Base-by-base conservation (phyloP, 2,888 invertebrate genomes). In the Philaethria dido region DNA sequence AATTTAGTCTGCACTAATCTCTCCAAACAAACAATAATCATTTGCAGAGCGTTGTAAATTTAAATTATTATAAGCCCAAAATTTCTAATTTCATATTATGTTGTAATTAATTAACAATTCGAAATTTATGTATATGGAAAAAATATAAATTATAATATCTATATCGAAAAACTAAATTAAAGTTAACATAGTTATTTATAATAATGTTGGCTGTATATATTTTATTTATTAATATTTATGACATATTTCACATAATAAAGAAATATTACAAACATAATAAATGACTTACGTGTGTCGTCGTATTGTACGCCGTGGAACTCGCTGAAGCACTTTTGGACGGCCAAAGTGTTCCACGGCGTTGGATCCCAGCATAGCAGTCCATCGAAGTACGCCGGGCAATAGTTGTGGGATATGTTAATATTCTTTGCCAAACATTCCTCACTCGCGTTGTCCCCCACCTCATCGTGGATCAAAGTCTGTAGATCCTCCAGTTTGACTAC, bases 351-450 rank as follows among this genome's bases (percentile, higher is more conserved):
- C 70, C 94, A 94, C 0, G 94, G 93, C 1, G 97, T 97, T 2
- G 95, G 94, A 13, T 97, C 97, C 98, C 98, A 98, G 84, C 98
- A 98, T 42, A 97, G 91, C 67, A 97, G 88, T 3, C 94, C 94
- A 80, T 98, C 97, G 92, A 95, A 96, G 74, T 94, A 94, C 45
- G 95, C 94, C 66, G 94, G 94, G 80, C 97, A 97, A 81, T 80
- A 85, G 63, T 78, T 80, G 42, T 80, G 80, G 22, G 83, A 77
- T 54, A 85, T 66, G 62, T 85, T 84, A 66, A 76, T 66, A 68
- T 88, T 85, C 75, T 80, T 82, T 72, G 79, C 82, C 77, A 87
- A 69, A 70, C 92, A 92, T 73, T 89, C 88, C 69, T 87, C 86
- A 74, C 86, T 89, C 72, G 76, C 87, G 83, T 90, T 87, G 61